Percentiles rank a stretch among this genome's conserved stretches.
Evolutionary conservation across 2,888 invertebrate genomes (phyloP).

Genomic region (Nymphalis urticae): DNA sequence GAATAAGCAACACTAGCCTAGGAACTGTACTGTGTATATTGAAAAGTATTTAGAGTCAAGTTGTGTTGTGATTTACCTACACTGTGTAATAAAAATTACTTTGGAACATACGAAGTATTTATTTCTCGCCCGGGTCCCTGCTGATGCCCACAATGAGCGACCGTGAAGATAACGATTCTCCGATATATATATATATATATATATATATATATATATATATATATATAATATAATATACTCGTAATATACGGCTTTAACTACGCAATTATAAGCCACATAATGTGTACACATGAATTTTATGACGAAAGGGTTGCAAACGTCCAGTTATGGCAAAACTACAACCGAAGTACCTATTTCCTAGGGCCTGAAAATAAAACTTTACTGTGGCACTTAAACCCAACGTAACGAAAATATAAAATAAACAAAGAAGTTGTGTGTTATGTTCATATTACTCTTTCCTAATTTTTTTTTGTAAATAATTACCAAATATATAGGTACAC

Average conservation of each 20-base stretch:
- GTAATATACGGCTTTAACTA: background rate
- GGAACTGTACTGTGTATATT: too few species aligned
- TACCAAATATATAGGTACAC: background rate
- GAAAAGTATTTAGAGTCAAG: too few species aligned
- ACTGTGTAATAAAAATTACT: too few species aligned
- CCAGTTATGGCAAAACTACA: conserved; percentile 28
- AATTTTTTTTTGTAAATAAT: background rate
- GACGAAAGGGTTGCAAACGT: conserved; percentile 34
- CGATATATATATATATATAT: too few species aligned
- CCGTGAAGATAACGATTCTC: too few species aligned
- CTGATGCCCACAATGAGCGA: too few species aligned
- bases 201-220: too few species aligned
- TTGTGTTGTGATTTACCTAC: too few species aligned
- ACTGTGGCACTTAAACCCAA: conserved; percentile 25
- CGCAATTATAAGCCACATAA: conserved; percentile 15
- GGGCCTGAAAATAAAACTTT: conserved; percentile 31
- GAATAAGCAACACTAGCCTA: too few species aligned
- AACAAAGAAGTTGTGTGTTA: conserved; percentile 9
- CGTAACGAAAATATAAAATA: conserved; percentile 23
- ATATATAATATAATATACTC: too few species aligned
- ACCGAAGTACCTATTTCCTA: conserved; percentile 28
- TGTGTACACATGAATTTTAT: conserved; percentile 36
- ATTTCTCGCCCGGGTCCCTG: too few species aligned
- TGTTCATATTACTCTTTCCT: background rate
- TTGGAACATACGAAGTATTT: too few species aligned